Evolutionary conservation across 2,113 vertebrate species (phyloP).

Genomic region (Pelusios castaneus): DNA sequence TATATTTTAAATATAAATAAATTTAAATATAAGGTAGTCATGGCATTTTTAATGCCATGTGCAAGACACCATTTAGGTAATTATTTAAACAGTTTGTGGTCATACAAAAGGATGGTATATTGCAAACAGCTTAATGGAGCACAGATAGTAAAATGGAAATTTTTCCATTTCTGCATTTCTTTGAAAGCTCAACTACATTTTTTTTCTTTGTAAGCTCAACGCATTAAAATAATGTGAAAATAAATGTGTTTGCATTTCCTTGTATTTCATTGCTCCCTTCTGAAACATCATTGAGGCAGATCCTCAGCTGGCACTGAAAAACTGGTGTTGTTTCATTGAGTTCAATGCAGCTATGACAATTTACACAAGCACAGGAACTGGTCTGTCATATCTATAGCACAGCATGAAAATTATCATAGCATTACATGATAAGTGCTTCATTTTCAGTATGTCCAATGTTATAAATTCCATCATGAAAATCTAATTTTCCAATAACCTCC

Average conservation of each 20-base stretch:
- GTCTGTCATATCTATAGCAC: neutral
- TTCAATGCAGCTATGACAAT: neutral
- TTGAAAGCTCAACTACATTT: neutral
- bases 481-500: neutral
- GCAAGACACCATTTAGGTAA: neutral
- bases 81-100: neutral
- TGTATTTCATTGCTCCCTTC: neutral
- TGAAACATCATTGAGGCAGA: neutral
- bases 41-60: neutral
- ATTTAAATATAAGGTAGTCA: neutral
- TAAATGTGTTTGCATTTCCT: neutral
- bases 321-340: neutral
- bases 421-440: neutral
- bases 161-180: slow-evolving; percentile 1
- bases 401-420: neutral
- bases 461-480: neutral
- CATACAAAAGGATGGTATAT: rapidly evolving
- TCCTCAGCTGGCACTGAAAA: neutral
- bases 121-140: neutral
- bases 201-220: no score
- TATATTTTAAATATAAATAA: neutral
- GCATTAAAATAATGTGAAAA: neutral
- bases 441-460: slow-evolving; percentile 33
- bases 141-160: neutral
- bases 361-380: neutral